These are phyloP conservation scores for Polypedilum vanderplanki DNA, from an alignment of 1,140 invertebrate species.

Conservation along the genomic window DNA sequence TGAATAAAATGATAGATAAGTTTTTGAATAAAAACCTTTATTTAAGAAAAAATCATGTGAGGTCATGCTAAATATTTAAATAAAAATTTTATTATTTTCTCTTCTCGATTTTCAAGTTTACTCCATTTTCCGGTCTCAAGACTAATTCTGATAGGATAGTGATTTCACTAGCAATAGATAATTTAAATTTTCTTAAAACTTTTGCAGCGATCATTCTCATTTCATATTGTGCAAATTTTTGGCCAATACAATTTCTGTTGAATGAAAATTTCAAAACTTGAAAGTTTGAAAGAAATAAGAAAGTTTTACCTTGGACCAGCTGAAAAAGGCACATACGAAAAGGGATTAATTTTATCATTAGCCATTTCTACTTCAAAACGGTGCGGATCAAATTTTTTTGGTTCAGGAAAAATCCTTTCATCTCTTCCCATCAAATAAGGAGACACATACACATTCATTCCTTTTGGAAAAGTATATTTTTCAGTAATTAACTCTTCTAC, in stretches of 20 bases:
- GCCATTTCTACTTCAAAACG: constrained; percentile 48
- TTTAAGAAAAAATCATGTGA: too few species aligned
- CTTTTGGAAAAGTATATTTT: not conserved
- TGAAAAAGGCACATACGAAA: constrained; percentile 56
- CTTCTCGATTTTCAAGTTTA: constrained; percentile 21
- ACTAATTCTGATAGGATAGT: constrained; percentile 38
- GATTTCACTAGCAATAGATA: constrained; percentile 44
- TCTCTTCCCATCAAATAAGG: constrained; percentile 37
- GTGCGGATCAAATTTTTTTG: constrained; percentile 55
- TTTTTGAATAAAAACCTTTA: too few species aligned
- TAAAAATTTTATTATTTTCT: not conserved
- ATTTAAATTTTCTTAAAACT: constrained; percentile 40
- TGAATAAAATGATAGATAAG: too few species aligned
- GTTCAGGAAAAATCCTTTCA: constrained; percentile 49
- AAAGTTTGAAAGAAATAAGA: too few species aligned
- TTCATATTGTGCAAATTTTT: constrained; percentile 44
- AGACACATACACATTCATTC: not conserved
- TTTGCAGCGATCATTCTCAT: constrained; percentile 43
- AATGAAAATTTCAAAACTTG: too few species aligned
- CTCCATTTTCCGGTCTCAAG: not conserved
- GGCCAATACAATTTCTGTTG: constrained; percentile 54
- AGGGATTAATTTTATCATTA: constrained; percentile 41
- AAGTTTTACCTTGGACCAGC: constrained; percentile 48
- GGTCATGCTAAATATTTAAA: too few species aligned
- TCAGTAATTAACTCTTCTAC: constrained; percentile 37